These are phyloP conservation scores for Eurosta solidaginis DNA, from an alignment of 1,140 invertebrate species.

Conservation along the genomic window DNA sequence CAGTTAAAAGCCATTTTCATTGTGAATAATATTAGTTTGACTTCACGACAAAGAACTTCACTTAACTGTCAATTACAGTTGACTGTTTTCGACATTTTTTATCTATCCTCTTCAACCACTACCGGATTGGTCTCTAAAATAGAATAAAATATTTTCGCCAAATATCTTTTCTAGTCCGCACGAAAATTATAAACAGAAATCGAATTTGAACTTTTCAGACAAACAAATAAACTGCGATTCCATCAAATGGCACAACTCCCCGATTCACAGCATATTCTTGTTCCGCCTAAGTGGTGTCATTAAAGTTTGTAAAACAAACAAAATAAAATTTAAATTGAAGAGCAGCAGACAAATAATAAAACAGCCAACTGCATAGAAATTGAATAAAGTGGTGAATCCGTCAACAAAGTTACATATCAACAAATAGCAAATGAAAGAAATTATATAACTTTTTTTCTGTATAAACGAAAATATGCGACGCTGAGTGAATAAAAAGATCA, in stretches of 20 bases:
- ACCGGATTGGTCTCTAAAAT: not conserved
- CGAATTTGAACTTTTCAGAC: slow-evolving; percentile 24
- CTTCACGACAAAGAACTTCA: slow-evolving; percentile 5
- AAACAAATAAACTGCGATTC: slow-evolving; percentile 14
- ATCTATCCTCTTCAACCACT: not conserved
- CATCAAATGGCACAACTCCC: not conserved
- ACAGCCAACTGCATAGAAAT: not conserved
- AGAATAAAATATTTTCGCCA: not conserved
- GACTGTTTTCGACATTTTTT: not conserved
- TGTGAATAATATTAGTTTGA: not conserved
- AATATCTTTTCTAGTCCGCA: not conserved
- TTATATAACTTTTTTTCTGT: too few relatives aligned
- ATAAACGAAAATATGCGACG: too few relatives aligned
- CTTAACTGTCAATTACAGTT: slow-evolving; percentile 23
- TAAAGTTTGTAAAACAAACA: slow-evolving; percentile 2
- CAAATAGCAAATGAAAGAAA: too few relatives aligned
- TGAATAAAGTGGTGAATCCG: too few relatives aligned
- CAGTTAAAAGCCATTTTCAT: not conserved
- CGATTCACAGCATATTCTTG: not conserved
- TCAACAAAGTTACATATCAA: too few relatives aligned
- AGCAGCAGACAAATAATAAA: too few relatives aligned
- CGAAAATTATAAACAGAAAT: not conserved
- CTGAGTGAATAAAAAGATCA: too few relatives aligned
- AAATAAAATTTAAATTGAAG: not conserved
- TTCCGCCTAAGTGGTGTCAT: slow-evolving; percentile 9